phyloP scores from a whole-genome alignment of 2,113 vertebrate species.

The Semnornis frantzii region DNA sequence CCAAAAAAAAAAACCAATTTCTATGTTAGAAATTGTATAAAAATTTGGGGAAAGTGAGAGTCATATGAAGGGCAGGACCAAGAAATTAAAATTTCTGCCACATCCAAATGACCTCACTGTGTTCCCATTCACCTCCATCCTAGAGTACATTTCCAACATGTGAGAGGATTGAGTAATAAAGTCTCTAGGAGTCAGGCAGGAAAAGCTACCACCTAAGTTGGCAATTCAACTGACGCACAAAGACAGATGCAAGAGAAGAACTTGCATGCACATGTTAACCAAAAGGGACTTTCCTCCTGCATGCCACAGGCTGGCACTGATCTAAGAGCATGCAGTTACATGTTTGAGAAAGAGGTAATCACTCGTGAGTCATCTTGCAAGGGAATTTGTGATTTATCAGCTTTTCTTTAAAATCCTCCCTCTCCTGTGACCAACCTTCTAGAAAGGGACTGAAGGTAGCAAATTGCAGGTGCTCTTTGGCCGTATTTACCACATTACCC shows the following conservation, averaged over 20 bases:
- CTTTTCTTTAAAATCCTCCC: background rate
- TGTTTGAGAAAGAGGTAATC: background rate
- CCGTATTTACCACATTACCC: background rate
- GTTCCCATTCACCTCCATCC: background rate
- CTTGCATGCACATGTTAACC: rapidly evolving
- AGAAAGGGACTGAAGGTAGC: background rate
- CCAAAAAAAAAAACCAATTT: background rate
- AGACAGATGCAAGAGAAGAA: background rate
- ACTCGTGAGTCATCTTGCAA: background rate
- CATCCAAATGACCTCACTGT: background rate
- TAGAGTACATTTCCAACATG: background rate
- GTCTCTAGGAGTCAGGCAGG: background rate
- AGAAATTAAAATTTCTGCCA: background rate
- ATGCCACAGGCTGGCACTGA: background rate
- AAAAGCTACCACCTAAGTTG: background rate
- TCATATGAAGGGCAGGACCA: background rate
- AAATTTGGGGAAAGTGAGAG: background rate
- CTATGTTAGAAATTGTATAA: background rate
- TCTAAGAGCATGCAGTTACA: background rate
- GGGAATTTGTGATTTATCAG: background rate
- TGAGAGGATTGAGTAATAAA: background rate
- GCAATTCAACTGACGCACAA: background rate
- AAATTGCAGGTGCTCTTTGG: background rate
- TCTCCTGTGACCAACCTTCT: background rate
- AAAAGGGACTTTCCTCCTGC: background rate